A percentile compares a stretch with the other conserved stretches of the same genome.
These are phyloP conservation scores for Drepana falcataria DNA, from an alignment of 2,888 invertebrate genomes.

Conservation along the genomic window DNA sequence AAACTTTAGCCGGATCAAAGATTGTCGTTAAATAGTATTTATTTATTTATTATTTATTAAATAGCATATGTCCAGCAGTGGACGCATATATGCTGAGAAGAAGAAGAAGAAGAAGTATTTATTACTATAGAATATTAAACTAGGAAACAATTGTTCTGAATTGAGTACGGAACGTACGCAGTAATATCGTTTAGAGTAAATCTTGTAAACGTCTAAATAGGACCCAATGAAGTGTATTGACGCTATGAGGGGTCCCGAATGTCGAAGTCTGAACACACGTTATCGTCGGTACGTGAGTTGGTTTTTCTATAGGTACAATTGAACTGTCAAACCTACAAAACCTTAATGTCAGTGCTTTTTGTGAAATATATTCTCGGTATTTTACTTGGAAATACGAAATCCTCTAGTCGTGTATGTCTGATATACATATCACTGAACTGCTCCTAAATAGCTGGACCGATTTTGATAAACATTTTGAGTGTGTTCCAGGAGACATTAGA, in stretches of 20 bases:
- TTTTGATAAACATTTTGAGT: too few species aligned
- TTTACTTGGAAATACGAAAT: conserved; percentile 14
- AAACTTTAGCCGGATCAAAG: too few species aligned
- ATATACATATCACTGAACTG: too few species aligned
- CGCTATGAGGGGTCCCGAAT: conserved; percentile 34
- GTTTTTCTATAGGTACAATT: conserved; percentile 26
- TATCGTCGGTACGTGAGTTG: conserved; percentile 44
- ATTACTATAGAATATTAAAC: too few species aligned
- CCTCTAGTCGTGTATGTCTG: neutral
- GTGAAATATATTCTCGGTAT: conserved; percentile 8
- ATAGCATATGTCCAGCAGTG: too few species aligned
- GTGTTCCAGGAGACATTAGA: too few species aligned
- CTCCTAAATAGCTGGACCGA: too few species aligned
- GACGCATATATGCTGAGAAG: too few species aligned
- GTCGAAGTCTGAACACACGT: conserved; percentile 28
- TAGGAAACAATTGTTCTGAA: neutral
- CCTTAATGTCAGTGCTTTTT: conserved; percentile 18
- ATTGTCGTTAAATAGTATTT: too few species aligned
- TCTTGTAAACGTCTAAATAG: conserved; percentile 30
- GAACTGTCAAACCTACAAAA: conserved; percentile 32
- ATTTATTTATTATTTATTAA: too few species aligned
- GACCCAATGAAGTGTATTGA: conserved; percentile 30
- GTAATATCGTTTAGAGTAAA: conserved; percentile 26
- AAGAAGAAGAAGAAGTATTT: too few species aligned
- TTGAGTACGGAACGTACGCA: neutral